Evolutionary conservation across 2,888 invertebrate species (phyloP).

Genomic region (Athetis lepigone): DNA sequence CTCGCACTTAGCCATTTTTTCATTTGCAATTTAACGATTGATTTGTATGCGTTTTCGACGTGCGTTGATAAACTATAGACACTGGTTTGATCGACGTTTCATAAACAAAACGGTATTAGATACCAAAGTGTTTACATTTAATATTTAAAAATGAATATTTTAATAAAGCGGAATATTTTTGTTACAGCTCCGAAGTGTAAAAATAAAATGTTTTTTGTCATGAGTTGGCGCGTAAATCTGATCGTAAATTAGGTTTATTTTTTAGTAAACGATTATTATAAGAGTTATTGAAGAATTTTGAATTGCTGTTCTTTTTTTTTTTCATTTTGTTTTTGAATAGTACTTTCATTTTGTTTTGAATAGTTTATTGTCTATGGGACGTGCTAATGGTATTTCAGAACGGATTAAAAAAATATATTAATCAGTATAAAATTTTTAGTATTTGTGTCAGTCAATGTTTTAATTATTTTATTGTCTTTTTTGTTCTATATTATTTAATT

Average conservation of each 20-base stretch:
- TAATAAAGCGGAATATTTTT: constrained; percentile 12
- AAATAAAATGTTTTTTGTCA: constrained; percentile 32
- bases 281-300: constrained; percentile 17
- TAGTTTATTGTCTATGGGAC: too few species aligned
- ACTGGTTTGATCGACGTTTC: constrained; percentile 2
- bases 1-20: too few species aligned
- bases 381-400: too few species aligned
- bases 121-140: constrained; percentile 17
- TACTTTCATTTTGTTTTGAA: too few species aligned
- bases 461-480: too few species aligned
- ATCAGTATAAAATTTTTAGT: too few species aligned
- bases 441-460: too few species aligned
- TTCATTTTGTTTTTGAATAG: too few species aligned
- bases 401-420: too few species aligned
- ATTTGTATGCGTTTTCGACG: constrained; percentile 7
- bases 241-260: constrained; percentile 52
- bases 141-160: background rate
- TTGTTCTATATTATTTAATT: too few species aligned
- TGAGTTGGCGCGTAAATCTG: constrained; percentile 42
- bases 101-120: background rate
- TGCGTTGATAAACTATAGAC: constrained; percentile 1
- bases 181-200: constrained; percentile 8
- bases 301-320: background rate
- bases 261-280: constrained; percentile 19
- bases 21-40: constrained; percentile 11